Base-by-base conservation (phyloP, 2,888 invertebrate species). In the Bursaphelenchus okinawaensis region DNA sequence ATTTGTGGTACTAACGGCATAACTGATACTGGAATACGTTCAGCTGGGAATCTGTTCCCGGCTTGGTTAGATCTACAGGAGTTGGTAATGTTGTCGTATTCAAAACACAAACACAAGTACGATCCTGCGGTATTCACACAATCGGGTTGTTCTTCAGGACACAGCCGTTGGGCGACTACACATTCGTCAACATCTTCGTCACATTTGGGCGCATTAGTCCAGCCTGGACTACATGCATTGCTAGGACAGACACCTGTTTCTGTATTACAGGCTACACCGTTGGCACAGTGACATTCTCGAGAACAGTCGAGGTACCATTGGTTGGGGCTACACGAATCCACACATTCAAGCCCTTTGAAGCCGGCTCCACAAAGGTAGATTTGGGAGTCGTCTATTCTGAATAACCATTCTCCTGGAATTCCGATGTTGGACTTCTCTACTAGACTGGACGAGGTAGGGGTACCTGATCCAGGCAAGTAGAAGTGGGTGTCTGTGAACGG, bases 101-200 rank as follows among this genome's bases (percentile, higher is more conserved):
- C 95, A 61, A 89, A 88, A 80, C 96, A 96, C 3, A 89, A 87
- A 83, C 96, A 96, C 52, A 90, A 87, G 84, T 90, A 93, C 0
- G 91, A 88, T 0, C 95, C 95, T 89, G 91, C 91, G 0, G 89
- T 88, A 83, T 96, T 96, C 67, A 90, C 87, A 83, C 95, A 96
- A 52, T 87, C 88, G 67, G 95, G 95, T 78, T 92, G 90, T 79
- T 94, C 95, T 0, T 89, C 73, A 0, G 81, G 82, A 65, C 82
- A 82, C 19, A 70, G 62, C 12, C 62, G 63, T 7, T 63, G 56
- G 23, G 62, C 66, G n/a, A 66, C 65, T 3, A 75, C 71, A 79
- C 90, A 90, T 83, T 90, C 90, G 82, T 90, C 87, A 4, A 89
- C 82, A 80, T 90, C 89, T 22, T 70, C 60, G 57, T 82, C 77